Evolutionary conservation across 2,113 vertebrate species (phyloP).

Genomic region (Callospermophilus lateralis): DNA sequence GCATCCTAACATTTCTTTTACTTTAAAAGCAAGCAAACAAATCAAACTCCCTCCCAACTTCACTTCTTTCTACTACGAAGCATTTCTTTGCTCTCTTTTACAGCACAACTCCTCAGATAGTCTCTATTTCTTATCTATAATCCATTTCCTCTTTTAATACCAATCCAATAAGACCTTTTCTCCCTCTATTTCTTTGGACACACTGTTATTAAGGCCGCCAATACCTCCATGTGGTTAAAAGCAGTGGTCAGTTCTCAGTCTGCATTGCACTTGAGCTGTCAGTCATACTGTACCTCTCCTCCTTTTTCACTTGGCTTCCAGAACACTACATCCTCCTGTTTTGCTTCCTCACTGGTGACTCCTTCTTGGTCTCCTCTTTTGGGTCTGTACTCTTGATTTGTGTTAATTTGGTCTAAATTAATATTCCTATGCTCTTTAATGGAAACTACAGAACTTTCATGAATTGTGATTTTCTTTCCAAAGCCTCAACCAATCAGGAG

Average conservation of each 20-base stretch:
- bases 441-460: background rate
- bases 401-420: background rate
- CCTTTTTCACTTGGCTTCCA: background rate
- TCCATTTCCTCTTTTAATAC: background rate
- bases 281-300: background rate
- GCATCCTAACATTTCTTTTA: background rate
- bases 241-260: background rate
- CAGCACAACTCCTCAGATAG: background rate
- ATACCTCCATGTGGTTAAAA: background rate
- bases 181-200: too few relatives aligned
- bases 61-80: background rate
- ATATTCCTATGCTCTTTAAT: background rate
- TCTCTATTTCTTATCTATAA: background rate
- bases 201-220: background rate
- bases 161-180: background rate
- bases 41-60: background rate
- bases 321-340: background rate
- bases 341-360: background rate
- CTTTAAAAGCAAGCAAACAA: background rate
- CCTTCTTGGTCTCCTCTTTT: background rate
- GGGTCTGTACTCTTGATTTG: background rate
- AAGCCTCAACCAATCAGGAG: too few relatives aligned
- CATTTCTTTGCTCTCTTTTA: slow-evolving; percentile 16
- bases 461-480: background rate
- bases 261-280: background rate